Conservation (phyloP, 2,797 vertebrate genomes). For the Sebastes hubbsi region DNA sequence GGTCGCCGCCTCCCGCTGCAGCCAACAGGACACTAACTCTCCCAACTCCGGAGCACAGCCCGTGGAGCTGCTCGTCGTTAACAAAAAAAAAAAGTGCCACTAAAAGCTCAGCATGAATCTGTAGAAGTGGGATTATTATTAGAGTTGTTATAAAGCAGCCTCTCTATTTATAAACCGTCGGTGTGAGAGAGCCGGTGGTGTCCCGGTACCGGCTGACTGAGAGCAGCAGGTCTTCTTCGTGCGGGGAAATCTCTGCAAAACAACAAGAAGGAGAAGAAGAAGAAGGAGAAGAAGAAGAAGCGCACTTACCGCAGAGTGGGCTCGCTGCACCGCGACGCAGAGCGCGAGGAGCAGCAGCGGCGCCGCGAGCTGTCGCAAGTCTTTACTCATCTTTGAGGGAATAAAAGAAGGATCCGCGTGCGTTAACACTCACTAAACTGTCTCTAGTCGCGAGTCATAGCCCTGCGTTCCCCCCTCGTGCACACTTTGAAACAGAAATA, state of each 20-base stretch:
- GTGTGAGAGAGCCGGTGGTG: slow-evolving; percentile 21
- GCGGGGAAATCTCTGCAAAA: background rate
- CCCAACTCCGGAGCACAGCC: slow-evolving; percentile 25
- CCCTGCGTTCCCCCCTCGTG: slow-evolving; percentile 2
- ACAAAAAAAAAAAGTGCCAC: background rate
- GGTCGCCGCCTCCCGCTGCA: slow-evolving; percentile 25
- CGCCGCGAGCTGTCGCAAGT: slow-evolving; percentile 65
- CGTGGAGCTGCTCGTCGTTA: background rate
- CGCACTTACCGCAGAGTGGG: slow-evolving; percentile 81
- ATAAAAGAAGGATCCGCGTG: slow-evolving; percentile 64
- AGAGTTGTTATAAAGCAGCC: slow-evolving; percentile 60
- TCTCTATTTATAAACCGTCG: slow-evolving; percentile 72
- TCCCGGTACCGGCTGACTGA: slow-evolving; percentile 30
- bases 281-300: background rate
- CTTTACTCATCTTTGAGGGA: slow-evolving; percentile 75
- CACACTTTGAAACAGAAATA: slow-evolving; percentile 13
- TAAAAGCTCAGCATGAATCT: background rate
- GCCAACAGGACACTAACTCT: background rate
- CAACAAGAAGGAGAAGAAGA: background rate
- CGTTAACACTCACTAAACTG: slow-evolving; percentile 63
- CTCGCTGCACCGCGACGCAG: slow-evolving; percentile 68
- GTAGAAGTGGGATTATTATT: background rate
- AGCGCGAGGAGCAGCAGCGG: slow-evolving; percentile 72
- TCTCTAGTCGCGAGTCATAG: slow-evolving; percentile 55
- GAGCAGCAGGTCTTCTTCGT: background rate